Conservation (phyloP, 2,113 vertebrate species). For the Odocoileus hemionus region DNA sequence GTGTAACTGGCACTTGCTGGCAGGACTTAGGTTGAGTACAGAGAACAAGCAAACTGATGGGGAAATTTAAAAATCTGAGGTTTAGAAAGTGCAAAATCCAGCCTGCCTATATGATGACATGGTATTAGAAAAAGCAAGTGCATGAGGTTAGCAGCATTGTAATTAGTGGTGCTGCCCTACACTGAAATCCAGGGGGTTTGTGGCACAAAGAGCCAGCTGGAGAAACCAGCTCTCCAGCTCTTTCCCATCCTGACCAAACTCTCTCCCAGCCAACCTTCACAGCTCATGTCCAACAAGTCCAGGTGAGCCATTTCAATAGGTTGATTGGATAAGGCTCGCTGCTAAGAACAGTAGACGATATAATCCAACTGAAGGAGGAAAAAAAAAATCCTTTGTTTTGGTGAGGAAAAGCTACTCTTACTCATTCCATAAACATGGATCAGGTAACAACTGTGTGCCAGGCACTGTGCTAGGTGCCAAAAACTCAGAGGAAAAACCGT, state of each 20-base stretch:
- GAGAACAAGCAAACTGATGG: not conserved
- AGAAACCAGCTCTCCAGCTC: not conserved
- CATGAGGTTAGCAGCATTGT: not conserved
- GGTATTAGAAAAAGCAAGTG: slow-evolving; percentile 5
- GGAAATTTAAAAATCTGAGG: slow-evolving; percentile 17
- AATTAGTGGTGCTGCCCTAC: not conserved
- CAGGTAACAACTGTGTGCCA: not conserved
- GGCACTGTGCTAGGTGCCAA: not conserved
- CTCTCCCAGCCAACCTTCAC: not conserved
- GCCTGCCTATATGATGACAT: not conserved
- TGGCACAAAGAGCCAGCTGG: not conserved
- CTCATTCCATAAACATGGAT: not conserved
- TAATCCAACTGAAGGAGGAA: not conserved
- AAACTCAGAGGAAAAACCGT: not conserved
- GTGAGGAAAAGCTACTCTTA: not conserved
- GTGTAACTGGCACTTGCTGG: not conserved
- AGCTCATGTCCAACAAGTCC: not conserved
- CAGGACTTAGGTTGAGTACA: not conserved
- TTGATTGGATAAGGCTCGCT: not conserved
- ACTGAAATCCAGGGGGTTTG: not conserved
- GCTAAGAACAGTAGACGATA: not conserved
- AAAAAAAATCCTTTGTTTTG: not conserved
- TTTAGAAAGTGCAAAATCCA: not conserved
- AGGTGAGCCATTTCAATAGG: not conserved
- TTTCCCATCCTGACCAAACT: not conserved